Evolutionary conservation across 2,888 invertebrate species (phyloP).

Genomic region (Metopia argyrocephala): DNA sequence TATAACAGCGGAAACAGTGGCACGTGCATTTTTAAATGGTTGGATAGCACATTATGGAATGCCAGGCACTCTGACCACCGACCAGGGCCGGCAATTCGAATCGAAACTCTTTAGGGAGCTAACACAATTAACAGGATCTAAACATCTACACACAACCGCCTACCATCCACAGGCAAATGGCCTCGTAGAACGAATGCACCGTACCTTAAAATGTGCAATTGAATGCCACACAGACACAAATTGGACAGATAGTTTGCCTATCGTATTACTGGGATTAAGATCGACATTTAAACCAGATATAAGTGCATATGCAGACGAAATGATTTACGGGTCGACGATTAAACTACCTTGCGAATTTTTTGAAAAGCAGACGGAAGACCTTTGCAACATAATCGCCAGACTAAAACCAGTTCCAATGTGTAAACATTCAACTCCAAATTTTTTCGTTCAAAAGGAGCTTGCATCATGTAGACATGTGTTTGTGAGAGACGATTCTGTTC

Average conservation of each 20-base stretch:
- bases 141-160: background rate
- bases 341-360: slow-evolving; percentile 59
- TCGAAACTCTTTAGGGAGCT: background rate
- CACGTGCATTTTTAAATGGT: no score
- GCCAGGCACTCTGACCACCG: no score
- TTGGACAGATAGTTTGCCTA: slow-evolving; percentile 23
- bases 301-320: slow-evolving; percentile 67
- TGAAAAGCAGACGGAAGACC: background rate
- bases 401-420: background rate
- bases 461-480: background rate
- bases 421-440: background rate
- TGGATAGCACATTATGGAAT: no score
- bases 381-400: background rate
- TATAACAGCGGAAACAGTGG: no score
- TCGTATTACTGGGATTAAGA: slow-evolving; percentile 5
- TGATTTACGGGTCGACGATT: slow-evolving; percentile 69
- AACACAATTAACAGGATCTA: background rate
- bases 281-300: slow-evolving; percentile 65
- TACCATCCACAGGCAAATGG: slow-evolving; percentile 50
- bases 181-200: slow-evolving; percentile 50
- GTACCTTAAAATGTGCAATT: slow-evolving; percentile 43
- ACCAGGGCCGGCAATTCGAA: background rate
- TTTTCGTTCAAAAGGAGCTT: background rate
- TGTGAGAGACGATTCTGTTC: background rate
- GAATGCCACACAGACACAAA: slow-evolving; percentile 21